A percentile compares a stretch with the other conserved stretches of the same genome.
Conservation (phyloP, 2,888 invertebrate genomes). For the Orchesella flavescens region DNA sequence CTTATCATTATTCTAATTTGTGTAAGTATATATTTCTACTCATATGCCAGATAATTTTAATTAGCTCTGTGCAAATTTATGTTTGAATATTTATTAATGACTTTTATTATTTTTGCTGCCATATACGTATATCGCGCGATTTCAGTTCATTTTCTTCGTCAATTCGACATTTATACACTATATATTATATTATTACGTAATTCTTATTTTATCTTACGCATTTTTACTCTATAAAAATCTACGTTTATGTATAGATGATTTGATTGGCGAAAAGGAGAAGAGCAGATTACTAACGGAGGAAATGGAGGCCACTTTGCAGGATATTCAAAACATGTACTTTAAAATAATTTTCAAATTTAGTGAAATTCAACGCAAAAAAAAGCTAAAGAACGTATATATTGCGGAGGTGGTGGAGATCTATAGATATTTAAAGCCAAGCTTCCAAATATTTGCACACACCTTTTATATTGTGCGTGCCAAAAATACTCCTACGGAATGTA, state of each 20-base stretch:
- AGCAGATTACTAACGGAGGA: constrained; percentile 97
- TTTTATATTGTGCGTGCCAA: not conserved
- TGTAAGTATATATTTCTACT: not conserved
- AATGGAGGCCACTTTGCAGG: constrained; percentile 98
- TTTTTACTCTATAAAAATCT: not conserved
- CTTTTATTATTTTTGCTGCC: not conserved
- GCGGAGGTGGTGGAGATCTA: constrained; percentile 14
- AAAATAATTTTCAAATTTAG: constrained; percentile 28
- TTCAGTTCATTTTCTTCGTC: constrained; percentile 2
- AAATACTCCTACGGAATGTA: too few relatives aligned
- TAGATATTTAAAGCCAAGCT: too few relatives aligned
- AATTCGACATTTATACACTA: not conserved
- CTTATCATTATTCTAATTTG: constrained; percentile 24
- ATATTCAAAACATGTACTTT: constrained; percentile 98
- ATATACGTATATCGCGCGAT: not conserved
- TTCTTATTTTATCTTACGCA: not conserved
- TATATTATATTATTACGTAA: not conserved
- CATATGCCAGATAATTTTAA: constrained; percentile 27
- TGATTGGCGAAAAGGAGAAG: constrained; percentile 94
- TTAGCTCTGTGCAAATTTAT: not conserved
- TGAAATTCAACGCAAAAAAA: not conserved
- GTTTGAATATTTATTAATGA: not conserved
- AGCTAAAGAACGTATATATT: not conserved
- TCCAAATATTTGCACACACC: not conserved
- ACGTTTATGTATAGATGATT: constrained; percentile 84